Evolutionary conservation across 2,888 invertebrate species (phyloP), one percentile per base, ranked within the genome.

Genomic region (Cheilosia pagana): DNA sequence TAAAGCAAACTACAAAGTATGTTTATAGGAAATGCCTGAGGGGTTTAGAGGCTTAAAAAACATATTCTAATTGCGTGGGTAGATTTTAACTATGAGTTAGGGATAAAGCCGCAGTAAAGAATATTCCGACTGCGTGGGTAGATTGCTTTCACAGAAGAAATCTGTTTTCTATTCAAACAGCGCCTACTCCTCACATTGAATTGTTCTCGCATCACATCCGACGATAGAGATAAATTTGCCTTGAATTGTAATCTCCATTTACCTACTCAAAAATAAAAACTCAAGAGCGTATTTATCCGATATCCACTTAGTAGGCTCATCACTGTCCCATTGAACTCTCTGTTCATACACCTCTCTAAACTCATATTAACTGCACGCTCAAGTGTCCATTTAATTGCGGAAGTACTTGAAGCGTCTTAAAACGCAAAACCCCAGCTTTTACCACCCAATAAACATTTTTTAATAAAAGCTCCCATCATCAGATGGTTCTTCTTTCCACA

Each of bases 331-430:
- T 3, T 19, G 45, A 45, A 50, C 21, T 14, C 2, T 8, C 14
- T 23, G 14, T 50, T 7, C 21, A 5, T 50, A 21, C 23, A 14
- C 14, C 12, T 23, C 23, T 50, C 3, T 14, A 28, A 39, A 31
- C 14, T 55, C n/a, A 60, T 50, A n/a, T n/a, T 45, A 59, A 71
- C 57, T 55, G 14, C 45, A 35, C 50, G 10, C 59, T 63, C 59
- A 71, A 76, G 76, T 65, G 31, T 48, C 21, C 10, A 68, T 71
- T 77, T 72, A 78, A 78, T 78, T 78, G 74, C 67, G 78, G 68
- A 83, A 74, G 78, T 68, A 68, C 72, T 83, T 78, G 63, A 74
- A 35, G 43, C 62, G 53, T 72, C 65, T 28, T 41, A 62, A 16
- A 45, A n/a, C 14, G 10, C 23, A 50, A 50, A 14, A 50, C 10